phyloP scores from a whole-genome alignment of 2,113 vertebrate genomes.

The Sorex araneus region DNA sequence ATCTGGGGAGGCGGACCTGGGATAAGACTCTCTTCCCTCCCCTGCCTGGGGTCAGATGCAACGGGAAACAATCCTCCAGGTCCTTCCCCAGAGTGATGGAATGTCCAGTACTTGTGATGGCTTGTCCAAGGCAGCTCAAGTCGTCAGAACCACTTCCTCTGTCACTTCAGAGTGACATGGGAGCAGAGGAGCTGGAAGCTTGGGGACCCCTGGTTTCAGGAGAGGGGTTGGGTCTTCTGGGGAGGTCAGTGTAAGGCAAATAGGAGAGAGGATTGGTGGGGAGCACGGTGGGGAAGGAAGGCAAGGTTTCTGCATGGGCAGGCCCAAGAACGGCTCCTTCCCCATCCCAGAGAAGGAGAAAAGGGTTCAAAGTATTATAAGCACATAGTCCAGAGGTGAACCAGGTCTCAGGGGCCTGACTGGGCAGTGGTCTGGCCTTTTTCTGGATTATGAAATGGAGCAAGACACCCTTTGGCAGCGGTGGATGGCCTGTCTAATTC shows the following conservation, averaged over 20 bases:
- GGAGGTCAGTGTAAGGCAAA: neutral
- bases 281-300: neutral
- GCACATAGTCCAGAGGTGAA: neutral
- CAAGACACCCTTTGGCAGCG: neutral
- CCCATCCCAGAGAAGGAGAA: neutral
- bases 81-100: neutral
- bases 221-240: neutral
- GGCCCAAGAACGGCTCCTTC: neutral
- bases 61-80: neutral
- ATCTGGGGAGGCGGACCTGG: neutral
- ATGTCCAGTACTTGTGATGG: neutral
- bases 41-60: neutral
- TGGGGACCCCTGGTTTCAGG: neutral
- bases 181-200: conserved; percentile 22
- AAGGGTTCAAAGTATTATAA: neutral
- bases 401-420: neutral
- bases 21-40: neutral
- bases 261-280: neutral
- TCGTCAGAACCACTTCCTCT: conserved; percentile 48
- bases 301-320: neutral
- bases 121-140: conserved; percentile 47
- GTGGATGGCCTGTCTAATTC: too few species aligned
- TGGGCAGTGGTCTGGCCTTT: neutral
- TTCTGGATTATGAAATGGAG: neutral
- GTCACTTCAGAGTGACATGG: conserved; percentile 4